These are phyloP conservation scores for Schizotus pectinicornis DNA, from an alignment of 2,888 invertebrate species.

Conservation along the genomic window DNA sequence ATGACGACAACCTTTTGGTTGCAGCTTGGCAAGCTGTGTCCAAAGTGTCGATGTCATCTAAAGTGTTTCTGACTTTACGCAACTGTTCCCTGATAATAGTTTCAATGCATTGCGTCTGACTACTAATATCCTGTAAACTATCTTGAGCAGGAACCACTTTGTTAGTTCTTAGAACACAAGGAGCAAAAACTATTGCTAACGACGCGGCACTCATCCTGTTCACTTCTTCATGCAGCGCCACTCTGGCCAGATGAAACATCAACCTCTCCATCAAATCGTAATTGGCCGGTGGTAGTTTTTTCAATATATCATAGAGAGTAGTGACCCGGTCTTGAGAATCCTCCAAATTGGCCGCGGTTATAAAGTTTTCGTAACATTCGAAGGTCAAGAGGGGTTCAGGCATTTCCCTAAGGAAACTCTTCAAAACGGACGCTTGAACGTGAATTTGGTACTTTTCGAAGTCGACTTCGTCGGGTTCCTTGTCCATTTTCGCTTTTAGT, in stretches of 20 bases:
- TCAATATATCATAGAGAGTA: constrained; percentile 84
- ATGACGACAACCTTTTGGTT: constrained; percentile 75
- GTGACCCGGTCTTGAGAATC: constrained; percentile 83
- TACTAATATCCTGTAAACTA: constrained; percentile 86
- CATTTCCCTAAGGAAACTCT: constrained; percentile 89
- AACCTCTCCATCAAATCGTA: constrained; percentile 90
- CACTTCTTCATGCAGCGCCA: constrained; percentile 83
- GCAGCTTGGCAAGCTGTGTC: constrained; percentile 89
- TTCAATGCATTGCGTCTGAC: constrained; percentile 89
- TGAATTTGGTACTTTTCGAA: constrained; percentile 86
- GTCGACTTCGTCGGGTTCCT: constrained; percentile 73
- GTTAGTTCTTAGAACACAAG: constrained; percentile 89
- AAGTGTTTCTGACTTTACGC: constrained; percentile 79
- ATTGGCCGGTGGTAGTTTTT: constrained; percentile 87
- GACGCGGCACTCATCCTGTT: constrained; percentile 93
- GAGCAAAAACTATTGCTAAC: constrained; percentile 92
- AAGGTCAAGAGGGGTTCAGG: constrained; percentile 92
- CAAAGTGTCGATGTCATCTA: constrained; percentile 89
- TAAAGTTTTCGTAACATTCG: constrained; percentile 93
- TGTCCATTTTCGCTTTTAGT: constrained; percentile 76
- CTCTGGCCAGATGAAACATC: constrained; percentile 90
- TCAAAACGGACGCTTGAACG: constrained; percentile 87
- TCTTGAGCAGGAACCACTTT: constrained; percentile 89
- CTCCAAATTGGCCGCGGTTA: constrained; percentile 84
- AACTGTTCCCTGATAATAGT: constrained; percentile 89